A percentile compares a stretch with the other conserved stretches of the same genome.
Evolutionary conservation across 2,113 vertebrate species (phyloP).

Genomic region (Oreocharis arfaki): DNA sequence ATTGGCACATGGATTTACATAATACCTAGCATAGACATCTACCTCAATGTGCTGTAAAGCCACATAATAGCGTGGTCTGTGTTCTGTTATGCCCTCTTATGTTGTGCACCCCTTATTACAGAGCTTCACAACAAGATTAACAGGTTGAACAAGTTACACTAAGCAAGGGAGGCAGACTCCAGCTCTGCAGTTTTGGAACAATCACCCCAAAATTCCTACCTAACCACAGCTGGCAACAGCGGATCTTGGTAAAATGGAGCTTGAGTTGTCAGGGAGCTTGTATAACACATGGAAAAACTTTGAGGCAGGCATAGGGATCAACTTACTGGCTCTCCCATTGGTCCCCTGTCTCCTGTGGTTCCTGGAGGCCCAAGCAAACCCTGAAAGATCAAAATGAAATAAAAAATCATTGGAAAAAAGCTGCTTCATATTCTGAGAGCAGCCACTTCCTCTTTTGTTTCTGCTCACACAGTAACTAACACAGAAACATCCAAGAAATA

Average conservation of each 20-base stretch:
- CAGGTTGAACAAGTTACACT: neutral
- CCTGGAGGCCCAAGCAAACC: conserved; percentile 81
- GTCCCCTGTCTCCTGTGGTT: conserved; percentile 80
- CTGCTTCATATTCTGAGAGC: neutral
- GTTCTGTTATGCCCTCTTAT: neutral
- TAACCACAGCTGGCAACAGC: neutral
- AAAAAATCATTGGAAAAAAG: conserved; percentile 7
- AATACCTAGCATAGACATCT: neutral
- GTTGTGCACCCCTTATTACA: neutral
- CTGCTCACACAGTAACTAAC: neutral
- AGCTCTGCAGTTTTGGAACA: neutral
- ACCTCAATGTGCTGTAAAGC: neutral
- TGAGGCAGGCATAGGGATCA: neutral
- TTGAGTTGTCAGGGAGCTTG: neutral
- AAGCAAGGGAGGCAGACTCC: neutral
- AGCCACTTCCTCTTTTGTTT: neutral
- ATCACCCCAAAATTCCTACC: neutral
- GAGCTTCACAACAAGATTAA: neutral
- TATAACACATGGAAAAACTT: neutral
- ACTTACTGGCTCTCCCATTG: conserved; percentile 87
- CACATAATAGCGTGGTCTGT: neutral
- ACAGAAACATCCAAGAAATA: neutral
- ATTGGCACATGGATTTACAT: neutral
- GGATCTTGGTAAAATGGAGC: neutral
- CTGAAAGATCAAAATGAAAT: conserved; percentile 67